Evolutionary conservation across 1,140 invertebrate species (phyloP).

Genomic region (Rhopalosiphum maidis): DNA sequence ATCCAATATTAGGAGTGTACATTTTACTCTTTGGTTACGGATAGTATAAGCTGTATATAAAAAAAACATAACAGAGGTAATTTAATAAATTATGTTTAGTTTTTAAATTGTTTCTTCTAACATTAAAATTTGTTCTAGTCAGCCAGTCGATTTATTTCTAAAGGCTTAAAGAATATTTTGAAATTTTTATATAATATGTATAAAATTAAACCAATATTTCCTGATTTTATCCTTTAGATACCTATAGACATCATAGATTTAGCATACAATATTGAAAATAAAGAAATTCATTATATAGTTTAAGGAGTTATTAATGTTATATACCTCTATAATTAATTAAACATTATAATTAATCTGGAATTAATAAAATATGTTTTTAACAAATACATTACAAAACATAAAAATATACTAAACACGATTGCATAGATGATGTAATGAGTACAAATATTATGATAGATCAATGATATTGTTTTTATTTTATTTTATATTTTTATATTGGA

Average conservation of each 20-base stretch:
- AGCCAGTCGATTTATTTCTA: neutral
- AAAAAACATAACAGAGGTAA: neutral
- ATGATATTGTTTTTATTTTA: neutral
- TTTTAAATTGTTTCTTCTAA: too few relatives aligned
- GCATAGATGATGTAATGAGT: too few relatives aligned
- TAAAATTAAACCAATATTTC: neutral
- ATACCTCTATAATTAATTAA: too few relatives aligned
- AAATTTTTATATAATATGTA: neutral
- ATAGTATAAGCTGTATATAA: neutral
- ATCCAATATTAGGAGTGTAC: neutral
- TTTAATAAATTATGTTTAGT: neutral
- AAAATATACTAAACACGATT: too few relatives aligned
- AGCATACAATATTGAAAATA: too few relatives aligned
- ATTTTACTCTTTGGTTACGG: neutral
- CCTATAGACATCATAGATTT: too few relatives aligned
- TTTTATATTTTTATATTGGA: neutral
- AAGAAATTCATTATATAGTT: too few relatives aligned
- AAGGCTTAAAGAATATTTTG: neutral
- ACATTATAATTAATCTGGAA: too few relatives aligned
- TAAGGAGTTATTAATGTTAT: too few relatives aligned
- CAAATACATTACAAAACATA: neutral
- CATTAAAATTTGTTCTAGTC: too few relatives aligned
- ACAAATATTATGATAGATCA: neutral
- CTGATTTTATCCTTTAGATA: neutral
- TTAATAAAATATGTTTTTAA: neutral